A percentile compares a stretch with the other conserved stretches of the same genome.
Evolutionary conservation across 1,140 invertebrate species (phyloP).

Genomic region (Nautilus pompilius): DNA sequence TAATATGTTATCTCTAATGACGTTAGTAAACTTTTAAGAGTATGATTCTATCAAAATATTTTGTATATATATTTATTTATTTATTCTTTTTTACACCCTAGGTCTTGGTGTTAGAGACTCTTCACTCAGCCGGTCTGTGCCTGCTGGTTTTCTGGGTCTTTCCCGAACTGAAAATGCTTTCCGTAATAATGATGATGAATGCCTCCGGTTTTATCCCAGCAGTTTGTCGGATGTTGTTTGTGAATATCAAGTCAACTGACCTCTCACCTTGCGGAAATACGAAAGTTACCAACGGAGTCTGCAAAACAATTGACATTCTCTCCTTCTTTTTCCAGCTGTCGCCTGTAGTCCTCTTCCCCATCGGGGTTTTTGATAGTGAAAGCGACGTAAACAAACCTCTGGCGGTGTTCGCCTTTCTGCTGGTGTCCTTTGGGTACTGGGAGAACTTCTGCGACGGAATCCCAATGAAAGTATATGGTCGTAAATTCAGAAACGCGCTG

Average conservation of each 20-base stretch:
- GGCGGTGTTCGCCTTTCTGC: constrained; percentile 65
- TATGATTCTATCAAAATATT: no score
- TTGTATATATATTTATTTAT: no score
- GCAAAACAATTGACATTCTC: constrained; percentile 13
- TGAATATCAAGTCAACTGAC: not conserved
- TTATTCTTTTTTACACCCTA: no score
- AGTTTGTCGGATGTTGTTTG: constrained; percentile 36
- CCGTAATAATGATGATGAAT: constrained; percentile 90
- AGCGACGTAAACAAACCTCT: constrained; percentile 64
- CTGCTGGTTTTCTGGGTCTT: constrained; percentile 83
- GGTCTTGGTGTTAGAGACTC: constrained; percentile 70
- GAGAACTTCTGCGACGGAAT: constrained; percentile 83
- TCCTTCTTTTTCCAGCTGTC: constrained; percentile 17
- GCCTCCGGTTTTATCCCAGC: constrained; percentile 87
- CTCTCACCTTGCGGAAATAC: not conserved
- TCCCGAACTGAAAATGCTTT: constrained; percentile 84
- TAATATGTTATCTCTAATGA: no score
- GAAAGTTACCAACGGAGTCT: not conserved
- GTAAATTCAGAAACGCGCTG: constrained; percentile 18
- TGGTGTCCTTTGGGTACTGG: constrained; percentile 92
- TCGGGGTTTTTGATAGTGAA: no score
- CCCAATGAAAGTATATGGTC: no score
- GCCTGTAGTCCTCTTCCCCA: not conserved
- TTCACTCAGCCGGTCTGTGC: constrained; percentile 79
- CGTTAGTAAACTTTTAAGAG: no score